phyloP scores from a whole-genome alignment of 2,888 invertebrate genomes.

The Hemistola chrysoprasaria region DNA sequence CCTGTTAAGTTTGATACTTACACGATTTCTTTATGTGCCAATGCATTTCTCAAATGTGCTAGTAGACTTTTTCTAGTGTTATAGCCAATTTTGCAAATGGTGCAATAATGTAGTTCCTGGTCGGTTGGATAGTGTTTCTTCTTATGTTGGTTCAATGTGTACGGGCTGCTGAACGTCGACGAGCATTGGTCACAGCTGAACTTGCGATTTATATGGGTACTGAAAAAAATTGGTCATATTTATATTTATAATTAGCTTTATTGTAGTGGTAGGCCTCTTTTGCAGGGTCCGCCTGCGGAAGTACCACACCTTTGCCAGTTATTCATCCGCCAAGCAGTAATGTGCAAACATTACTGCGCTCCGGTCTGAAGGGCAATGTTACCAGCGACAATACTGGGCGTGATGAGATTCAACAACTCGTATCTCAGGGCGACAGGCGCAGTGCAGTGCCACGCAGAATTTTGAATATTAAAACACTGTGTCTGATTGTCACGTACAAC shows the following conservation, averaged over 20 bases:
- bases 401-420: too few relatives aligned
- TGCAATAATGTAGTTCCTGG: slow-evolving; percentile 34
- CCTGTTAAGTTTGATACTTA: slow-evolving; percentile 33
- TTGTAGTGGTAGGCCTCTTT: too few relatives aligned
- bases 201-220: slow-evolving; percentile 60
- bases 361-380: too few relatives aligned
- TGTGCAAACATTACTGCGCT: too few relatives aligned
- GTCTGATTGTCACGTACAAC: too few relatives aligned
- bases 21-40: slow-evolving; percentile 51
- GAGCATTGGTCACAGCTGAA: slow-evolving; percentile 55
- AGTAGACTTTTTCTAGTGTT: slow-evolving; percentile 44
- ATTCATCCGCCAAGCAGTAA: too few relatives aligned
- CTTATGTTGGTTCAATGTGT: slow-evolving; percentile 53
- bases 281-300: too few relatives aligned
- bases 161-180: slow-evolving; percentile 55
- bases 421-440: too few relatives aligned
- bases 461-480: too few relatives aligned
- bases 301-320: too few relatives aligned
- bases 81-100: slow-evolving; percentile 41
- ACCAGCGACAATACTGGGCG: too few relatives aligned
- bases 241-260: neutral
- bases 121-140: slow-evolving; percentile 36
- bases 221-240: slow-evolving; percentile 31
- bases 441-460: too few relatives aligned
- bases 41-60: slow-evolving; percentile 48